These are phyloP conservation scores for Carlito syrichta DNA, from an alignment of 2,113 vertebrate genomes.

Conservation along the genomic window DNA sequence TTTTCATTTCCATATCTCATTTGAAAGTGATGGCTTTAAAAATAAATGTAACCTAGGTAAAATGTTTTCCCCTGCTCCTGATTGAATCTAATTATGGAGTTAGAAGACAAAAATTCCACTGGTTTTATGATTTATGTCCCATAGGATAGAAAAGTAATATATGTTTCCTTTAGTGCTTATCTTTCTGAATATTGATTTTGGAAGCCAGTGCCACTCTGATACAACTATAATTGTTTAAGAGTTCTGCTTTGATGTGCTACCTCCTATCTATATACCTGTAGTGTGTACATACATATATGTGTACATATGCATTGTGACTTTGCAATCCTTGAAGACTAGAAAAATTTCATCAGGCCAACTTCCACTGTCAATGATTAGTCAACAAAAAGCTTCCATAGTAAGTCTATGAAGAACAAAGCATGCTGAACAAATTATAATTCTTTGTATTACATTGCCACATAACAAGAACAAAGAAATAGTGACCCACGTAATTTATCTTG, in stretches of 20 bases:
- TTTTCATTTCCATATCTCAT: conserved; percentile 66
- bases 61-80: conserved; percentile 39
- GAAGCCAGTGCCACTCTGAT: background rate
- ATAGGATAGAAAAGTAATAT: background rate
- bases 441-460: background rate
- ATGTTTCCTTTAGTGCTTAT: background rate
- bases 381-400: background rate
- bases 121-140: background rate
- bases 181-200: conserved; percentile 22
- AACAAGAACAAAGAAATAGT: conserved; percentile 3
- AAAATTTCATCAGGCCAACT: background rate
- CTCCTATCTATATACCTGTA: background rate
- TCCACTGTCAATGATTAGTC: background rate
- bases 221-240: background rate
- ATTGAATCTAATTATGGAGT: conserved; percentile 43
- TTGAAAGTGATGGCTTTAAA: conserved; percentile 55
- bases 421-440: background rate
- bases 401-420: background rate
- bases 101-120: conserved; percentile 42
- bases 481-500: background rate
- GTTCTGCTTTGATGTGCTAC: background rate
- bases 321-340: background rate
- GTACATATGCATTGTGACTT: background rate
- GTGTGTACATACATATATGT: background rate
- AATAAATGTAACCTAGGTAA: conserved; percentile 45